Evolutionary conservation across 2,888 invertebrate species (phyloP), one percentile per base, ranked within the genome.

Genomic region (Pyrgus malvae): DNA sequence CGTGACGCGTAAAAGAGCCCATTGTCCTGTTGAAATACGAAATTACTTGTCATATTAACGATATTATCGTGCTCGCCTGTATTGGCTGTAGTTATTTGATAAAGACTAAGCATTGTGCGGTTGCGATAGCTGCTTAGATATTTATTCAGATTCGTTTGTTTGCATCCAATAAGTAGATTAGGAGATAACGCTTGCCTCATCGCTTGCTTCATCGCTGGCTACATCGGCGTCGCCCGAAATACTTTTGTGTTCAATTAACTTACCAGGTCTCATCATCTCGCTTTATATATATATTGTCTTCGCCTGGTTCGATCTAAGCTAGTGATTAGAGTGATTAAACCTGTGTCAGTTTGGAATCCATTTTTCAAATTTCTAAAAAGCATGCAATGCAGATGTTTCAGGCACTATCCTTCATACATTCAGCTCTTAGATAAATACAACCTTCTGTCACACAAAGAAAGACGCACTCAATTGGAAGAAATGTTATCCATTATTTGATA

Each of bases 71-170:
- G 42, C 44, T 45, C 48, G 58, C 57, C 57, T 54, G 55, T 46
- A 51, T 51, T 51, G 59, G 50, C 59, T 54, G 57, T 51, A 54
- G 50, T 59, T 56, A 57, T 60, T 61, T 46, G 62, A 64, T 61
- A 61, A 57, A 61, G 63, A 56, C 61, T 57, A 54, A 59, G 63
- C 60, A 64, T 64, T 63, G 64, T 63, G 56, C 57, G 58, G 44
- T 48, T 51, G 53, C 58, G 57, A 58, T 57, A 51, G 25, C 50
- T 50, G 56, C 56, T 49, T 33, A 46, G 60, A 55, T 59, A 55
- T 56, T 56, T 65, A 66, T 66, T 65, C 65, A 65, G 66, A 66
- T 65, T 63, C 51, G 60, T 65, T 67, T 67, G 67, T 67, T 66
- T 65, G 66, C 66, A 63, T 67, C 61, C 63, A 67, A 66, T 65